Percentiles rank a stretch among this genome's conserved stretches.
These are phyloP conservation scores for Trinorchestia longiramus DNA, from an alignment of 1,140 invertebrate species.

Conservation along the genomic window DNA sequence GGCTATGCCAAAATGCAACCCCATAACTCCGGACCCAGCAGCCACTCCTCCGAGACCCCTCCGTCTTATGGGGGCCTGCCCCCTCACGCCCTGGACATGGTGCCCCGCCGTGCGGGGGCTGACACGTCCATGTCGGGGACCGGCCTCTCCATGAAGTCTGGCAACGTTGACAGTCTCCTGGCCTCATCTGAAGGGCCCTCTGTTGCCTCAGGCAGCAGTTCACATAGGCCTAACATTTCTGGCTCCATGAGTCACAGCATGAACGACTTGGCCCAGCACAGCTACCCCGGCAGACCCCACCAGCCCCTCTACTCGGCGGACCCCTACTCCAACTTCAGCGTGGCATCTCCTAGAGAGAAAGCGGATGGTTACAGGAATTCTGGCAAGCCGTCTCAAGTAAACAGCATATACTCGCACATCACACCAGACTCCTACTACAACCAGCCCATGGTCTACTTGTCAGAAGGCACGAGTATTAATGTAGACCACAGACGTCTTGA, in stretches of 20 bases:
- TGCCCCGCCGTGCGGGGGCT: not conserved
- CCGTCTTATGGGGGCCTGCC: not conserved
- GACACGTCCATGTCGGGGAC: not conserved
- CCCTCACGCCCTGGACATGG: not conserved
- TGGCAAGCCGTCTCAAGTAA: not conserved
- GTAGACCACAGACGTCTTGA: not conserved
- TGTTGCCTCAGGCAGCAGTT: not conserved
- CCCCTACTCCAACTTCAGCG: not conserved
- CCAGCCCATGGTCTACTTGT: constrained; percentile 21
- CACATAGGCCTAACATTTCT: not conserved
- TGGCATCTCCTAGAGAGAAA: not conserved
- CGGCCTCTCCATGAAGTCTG: not conserved
- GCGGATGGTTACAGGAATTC: not conserved
- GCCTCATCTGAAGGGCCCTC: not conserved
- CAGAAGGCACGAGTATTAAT: constrained; percentile 25
- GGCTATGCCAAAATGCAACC: not conserved
- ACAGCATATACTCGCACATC: constrained; percentile 29
- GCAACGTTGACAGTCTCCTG: constrained; percentile 30
- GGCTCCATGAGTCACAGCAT: not conserved
- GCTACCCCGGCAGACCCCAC: not conserved
- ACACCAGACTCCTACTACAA: constrained; percentile 33
- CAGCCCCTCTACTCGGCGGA: not conserved
- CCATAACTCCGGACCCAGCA: not conserved
- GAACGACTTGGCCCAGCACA: not conserved
- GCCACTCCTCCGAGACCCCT: not conserved